phyloP scores from a whole-genome alignment of 2,113 vertebrate genomes.

The Prionailurus bengalensis region DNA sequence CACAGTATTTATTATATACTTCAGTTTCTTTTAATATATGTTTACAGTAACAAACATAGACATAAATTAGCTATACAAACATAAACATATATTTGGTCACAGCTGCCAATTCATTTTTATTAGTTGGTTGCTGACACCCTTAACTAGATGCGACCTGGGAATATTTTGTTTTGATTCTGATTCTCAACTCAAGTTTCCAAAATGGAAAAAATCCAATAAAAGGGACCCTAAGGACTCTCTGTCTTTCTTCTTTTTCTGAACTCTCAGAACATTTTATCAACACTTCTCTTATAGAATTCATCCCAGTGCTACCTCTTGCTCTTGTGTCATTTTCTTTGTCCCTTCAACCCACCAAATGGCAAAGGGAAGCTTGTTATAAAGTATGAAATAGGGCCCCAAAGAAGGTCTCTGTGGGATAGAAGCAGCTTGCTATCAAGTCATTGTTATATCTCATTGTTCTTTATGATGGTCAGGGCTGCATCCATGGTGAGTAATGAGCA shows the following conservation, averaged over 20 bases:
- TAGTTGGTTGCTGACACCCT: neutral
- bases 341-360: neutral
- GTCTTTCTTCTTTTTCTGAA: neutral
- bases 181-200: neutral
- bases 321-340: neutral
- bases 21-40: constrained; percentile 11
- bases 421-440: neutral
- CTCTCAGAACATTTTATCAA: neutral
- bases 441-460: neutral
- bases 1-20: neutral
- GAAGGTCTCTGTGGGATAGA: neutral
- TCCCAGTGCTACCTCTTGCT: neutral
- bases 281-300: neutral
- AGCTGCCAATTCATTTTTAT: neutral
- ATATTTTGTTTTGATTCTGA: neutral
- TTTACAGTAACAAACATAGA: neutral
- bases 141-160: neutral
- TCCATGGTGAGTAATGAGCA: neutral
- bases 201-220: neutral
- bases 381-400: neutral
- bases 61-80: neutral
- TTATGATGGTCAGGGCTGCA: neutral
- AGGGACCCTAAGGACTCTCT: neutral
- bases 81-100: neutral
- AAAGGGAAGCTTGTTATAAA: neutral